Evolutionary conservation across 2,888 invertebrate species (phyloP), one percentile per base, ranked within the genome.

Genomic region (Torymus auratus): DNA sequence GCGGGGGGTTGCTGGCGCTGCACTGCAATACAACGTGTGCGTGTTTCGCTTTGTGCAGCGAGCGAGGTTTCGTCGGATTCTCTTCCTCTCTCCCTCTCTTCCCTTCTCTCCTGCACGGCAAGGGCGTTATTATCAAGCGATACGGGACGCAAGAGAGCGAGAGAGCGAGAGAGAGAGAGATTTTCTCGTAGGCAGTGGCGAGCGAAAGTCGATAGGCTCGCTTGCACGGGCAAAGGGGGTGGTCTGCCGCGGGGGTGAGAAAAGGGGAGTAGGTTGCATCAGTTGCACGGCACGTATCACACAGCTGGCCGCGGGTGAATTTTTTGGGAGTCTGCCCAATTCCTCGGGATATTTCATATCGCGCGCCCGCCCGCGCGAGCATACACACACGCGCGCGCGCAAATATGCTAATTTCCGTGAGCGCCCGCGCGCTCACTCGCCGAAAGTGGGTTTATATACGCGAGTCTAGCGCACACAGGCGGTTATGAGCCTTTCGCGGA

Each of bases 391-490:
- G 41, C 41, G 41, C 41, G 7, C 41, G 41, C 7, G 41, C 41
- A 67, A 65, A 60, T 78, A 64, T 74, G 64, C 41, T 78, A 65
- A 78, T 71, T 75, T 15, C 20, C n/a, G n/a, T n/a, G n/a, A n/a
- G n/a, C n/a, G 28, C 28, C 5, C 41, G 41, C 41, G 41, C 41
- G 41, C 41, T 41, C 41, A 41, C 41, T 41, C 41, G 2, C 12
- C 15, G 55, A 61, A 68, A 28, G 15, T 61, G 23, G 41, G 53
- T 61, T 68, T 69, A 61, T 56, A 61, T 68, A 28, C 23, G 10
- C 71, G 1, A 53, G 52, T 53, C 50, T 52, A 12, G 41, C 41
- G 41, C 41, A 41, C 41, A 41, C 41, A 41, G 7, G 41, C 2
- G 69, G 55, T 61, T 55, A 65, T 62, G 55, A 76, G 52, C 69